Evolutionary conservation across 2,888 invertebrate species (phyloP).

Genomic region (Mythimna ferrago): DNA sequence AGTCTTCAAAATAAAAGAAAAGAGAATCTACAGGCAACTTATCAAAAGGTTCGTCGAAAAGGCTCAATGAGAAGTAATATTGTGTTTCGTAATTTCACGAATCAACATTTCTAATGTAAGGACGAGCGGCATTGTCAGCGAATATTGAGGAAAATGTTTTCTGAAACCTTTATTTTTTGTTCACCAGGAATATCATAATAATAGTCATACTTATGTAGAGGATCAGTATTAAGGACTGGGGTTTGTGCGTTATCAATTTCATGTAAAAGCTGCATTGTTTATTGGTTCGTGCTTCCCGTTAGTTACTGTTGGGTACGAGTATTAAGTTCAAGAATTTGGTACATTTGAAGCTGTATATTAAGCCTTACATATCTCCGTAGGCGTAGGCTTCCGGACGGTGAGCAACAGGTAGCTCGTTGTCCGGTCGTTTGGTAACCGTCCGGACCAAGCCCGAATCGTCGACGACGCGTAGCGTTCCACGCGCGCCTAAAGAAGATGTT

Average conservation of each 20-base stretch:
- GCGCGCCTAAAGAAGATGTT: no score
- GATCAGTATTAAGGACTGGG: constrained; percentile 23
- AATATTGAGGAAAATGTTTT: constrained; percentile 58
- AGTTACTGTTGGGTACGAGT: no score
- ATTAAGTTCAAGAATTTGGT: not conserved
- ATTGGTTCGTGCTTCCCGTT: not conserved
- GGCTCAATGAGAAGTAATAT: constrained; percentile 54
- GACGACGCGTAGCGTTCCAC: no score
- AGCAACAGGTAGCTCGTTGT: no score
- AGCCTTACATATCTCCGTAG: no score
- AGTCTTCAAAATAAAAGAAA: constrained; percentile 23
- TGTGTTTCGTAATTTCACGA: constrained; percentile 61
- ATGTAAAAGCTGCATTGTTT: not conserved
- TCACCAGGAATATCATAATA: constrained; percentile 42
- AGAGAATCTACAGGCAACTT: constrained; percentile 31
- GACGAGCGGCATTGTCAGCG: constrained; percentile 47
- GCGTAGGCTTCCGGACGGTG: no score
- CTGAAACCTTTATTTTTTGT: constrained; percentile 47
- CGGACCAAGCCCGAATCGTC: no score
- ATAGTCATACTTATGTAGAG: constrained; percentile 25
- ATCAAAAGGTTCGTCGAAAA: constrained; percentile 56
- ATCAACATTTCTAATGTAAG: constrained; percentile 60
- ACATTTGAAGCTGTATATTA: not conserved
- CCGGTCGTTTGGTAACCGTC: no score
- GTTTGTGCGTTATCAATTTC: constrained; percentile 10